Base-by-base conservation (phyloP, 2,888 invertebrate genomes). In the Perizoma affinitatum region DNA sequence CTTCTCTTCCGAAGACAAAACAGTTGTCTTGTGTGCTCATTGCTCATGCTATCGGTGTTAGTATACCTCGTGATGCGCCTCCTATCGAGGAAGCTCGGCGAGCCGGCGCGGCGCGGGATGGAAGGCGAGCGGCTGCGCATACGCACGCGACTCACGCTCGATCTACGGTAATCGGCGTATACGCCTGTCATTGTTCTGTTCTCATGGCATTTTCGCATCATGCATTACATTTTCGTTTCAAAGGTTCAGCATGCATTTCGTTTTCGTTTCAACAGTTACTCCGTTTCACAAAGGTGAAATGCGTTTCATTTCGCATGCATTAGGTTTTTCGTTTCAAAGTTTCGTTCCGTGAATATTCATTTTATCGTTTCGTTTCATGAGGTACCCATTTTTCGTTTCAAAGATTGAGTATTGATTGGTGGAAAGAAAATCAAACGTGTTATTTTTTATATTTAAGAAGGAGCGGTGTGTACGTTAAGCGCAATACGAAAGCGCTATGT, bases 41-140 rank as follows among this genome's bases (percentile, higher is more conserved):
- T 3, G 22, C 22, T 22, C 22, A 22, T 22, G 22, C 22, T 22
- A 22, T 3, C 3, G 50, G 45, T 44, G n/a, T 9, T n/a, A 9
- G 42, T 52, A 89, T 95, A 98, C 98, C 98, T 98, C 74, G 98
- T 98, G 79, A 98, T 98, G 73, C 98, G 95, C 61, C 98, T 94
- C 74, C 98, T 94, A 88, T 98, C 98, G 65, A 98, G 93, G 90
- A 98, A 98, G 87, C 97, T 97, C 22, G 98, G 98, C 59, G 98
- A 98, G 46, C 98, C 98, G 73, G 96, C 96, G 64, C 98, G 94
- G 59, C 98, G 93, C 53, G 98, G 97, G 84, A 98, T 98, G 62
- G 98, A 98, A n/a, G 96, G 96, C 63, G 97, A 96, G 65, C 96
- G 70, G 9, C 66, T 65, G 93, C 60, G 95, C 95, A 69, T 95